Percentiles rank a stretch among this genome's conserved stretches.
Evolutionary conservation across 2,113 vertebrate genomes (phyloP).

Genomic region (Python bivittatus): DNA sequence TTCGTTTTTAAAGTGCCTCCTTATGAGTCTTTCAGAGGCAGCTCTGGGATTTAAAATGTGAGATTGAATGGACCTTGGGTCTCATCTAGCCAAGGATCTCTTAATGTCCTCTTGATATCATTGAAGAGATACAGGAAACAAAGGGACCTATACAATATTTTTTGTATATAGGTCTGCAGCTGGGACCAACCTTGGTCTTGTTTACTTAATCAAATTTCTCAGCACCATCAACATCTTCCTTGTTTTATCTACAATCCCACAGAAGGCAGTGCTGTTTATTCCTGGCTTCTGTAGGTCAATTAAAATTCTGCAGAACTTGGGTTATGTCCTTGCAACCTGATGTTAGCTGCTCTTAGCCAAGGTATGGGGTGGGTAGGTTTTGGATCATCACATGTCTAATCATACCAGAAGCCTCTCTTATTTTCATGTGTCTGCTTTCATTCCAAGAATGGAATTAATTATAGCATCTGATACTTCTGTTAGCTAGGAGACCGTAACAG

Average conservation of each 20-base stretch:
- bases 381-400: neutral
- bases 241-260: neutral
- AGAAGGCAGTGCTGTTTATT: neutral
- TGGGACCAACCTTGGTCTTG: neutral
- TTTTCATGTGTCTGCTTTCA: neutral
- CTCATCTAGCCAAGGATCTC: neutral
- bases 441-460: constrained; percentile 17
- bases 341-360: no score
- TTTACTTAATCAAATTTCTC: neutral
- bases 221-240: neutral
- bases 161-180: neutral
- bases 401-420: neutral
- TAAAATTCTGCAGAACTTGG: neutral
- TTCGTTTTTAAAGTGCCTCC: neutral
- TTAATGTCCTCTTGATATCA: neutral
- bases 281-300: neutral
- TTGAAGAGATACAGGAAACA: neutral
- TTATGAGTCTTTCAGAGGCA: neutral
- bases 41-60: neutral
- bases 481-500: neutral
- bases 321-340: neutral
- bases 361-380: no score
- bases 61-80: neutral
- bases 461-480: neutral
- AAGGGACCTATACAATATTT: neutral